Evolutionary conservation across 2,797 vertebrate genomes (phyloP).

Genomic region (Tolypeutes matacus): DNA sequence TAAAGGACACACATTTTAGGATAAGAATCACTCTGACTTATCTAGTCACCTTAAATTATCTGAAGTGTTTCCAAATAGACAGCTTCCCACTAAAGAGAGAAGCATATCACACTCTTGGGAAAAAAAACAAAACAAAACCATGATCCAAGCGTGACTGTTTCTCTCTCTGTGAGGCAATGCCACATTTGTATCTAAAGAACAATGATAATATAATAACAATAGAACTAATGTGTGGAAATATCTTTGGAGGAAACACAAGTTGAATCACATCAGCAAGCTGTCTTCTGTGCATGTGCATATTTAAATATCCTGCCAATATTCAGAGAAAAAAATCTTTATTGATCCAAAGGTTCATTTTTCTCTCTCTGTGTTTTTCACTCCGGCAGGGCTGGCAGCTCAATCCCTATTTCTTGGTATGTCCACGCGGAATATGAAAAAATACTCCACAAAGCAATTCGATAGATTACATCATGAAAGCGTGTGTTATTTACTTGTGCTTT

Average conservation of each 20-base stretch:
- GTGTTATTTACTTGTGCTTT: constrained; percentile 61
- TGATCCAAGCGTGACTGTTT: too few species aligned
- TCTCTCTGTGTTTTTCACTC: neutral
- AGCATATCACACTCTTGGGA: neutral
- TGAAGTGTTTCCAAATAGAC: constrained; percentile 58
- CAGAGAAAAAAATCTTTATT: constrained; percentile 17
- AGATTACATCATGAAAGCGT: constrained; percentile 54
- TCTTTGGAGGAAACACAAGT: neutral
- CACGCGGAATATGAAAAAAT: constrained; percentile 55
- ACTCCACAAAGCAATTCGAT: constrained; percentile 61
- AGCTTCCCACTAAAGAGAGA: constrained; percentile 8
- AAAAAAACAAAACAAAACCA: too few species aligned
- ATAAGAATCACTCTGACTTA: constrained; percentile 21
- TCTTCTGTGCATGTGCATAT: neutral
- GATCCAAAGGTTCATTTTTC: constrained; percentile 19
- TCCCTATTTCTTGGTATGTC: constrained; percentile 14
- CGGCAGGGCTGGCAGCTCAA: constrained; percentile 1
- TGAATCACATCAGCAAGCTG: neutral
- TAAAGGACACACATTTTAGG: neutral
- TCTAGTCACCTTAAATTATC: constrained; percentile 31
- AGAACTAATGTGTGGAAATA: neutral
- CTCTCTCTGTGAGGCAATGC: neutral
- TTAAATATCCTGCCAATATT: constrained; percentile 20
- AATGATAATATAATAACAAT: constrained; percentile 55
- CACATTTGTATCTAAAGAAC: neutral